A percentile compares a stretch with the other conserved stretches of the same genome.
phyloP scores from a whole-genome alignment of 2,888 invertebrate species.

The Cheilosia soror region DNA sequence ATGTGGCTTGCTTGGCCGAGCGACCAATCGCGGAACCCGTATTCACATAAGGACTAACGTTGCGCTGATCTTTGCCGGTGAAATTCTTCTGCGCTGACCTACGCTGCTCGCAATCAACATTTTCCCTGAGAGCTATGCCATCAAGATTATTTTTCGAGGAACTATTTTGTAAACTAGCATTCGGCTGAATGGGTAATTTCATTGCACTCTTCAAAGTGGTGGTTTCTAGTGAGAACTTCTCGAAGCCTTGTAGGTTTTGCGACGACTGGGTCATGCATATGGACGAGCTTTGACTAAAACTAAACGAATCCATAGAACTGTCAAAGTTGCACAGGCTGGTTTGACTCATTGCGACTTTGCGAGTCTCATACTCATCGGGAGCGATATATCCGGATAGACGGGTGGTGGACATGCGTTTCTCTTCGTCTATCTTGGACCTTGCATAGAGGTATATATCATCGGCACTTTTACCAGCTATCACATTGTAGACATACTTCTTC shows the following conservation, averaged over 20 bases:
- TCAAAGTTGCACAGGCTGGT: conserved; percentile 78
- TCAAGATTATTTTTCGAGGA: conserved; percentile 82
- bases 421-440: conserved; percentile 79
- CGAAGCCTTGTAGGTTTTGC: conserved; percentile 31
- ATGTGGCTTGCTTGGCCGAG: conserved; percentile 27
- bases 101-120: conserved; percentile 81
- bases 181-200: conserved; percentile 78
- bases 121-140: conserved; percentile 81
- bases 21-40: conserved; percentile 13
- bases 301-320: conserved; percentile 79
- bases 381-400: conserved; percentile 81
- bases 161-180: conserved; percentile 80
- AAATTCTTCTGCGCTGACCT: conserved; percentile 82
- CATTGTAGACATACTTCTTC: conserved; percentile 87
- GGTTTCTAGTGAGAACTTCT: conserved; percentile 36
- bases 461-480: conserved; percentile 87
- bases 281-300: conserved; percentile 78
- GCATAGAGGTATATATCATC: conserved; percentile 86
- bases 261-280: conserved; percentile 45
- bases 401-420: conserved; percentile 78
- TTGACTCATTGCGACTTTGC: conserved; percentile 77
- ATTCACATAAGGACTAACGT: conserved; percentile 81
- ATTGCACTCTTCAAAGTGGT: conserved; percentile 50
- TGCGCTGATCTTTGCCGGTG: conserved; percentile 82
- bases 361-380: conserved; percentile 81